Evolutionary conservation across 2,888 invertebrate species (phyloP).

Genomic region (Hetaerina titia): DNA sequence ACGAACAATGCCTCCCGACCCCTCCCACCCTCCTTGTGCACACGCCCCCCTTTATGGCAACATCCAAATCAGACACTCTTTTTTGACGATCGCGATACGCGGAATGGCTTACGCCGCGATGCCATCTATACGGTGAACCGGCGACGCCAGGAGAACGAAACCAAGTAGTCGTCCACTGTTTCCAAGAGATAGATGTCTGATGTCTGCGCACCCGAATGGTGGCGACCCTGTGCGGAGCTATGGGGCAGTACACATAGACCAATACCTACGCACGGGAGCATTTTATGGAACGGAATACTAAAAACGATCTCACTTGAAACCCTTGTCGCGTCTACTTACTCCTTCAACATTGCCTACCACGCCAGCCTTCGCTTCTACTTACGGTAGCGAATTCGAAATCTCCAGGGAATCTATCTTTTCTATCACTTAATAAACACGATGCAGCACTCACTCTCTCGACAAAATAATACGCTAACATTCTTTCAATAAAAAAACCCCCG

Average conservation of each 20-base stretch:
- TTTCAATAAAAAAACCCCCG: too few relatives aligned
- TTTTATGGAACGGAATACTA: too few relatives aligned
- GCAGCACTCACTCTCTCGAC: too few relatives aligned
- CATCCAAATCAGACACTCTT: slow-evolving; percentile 11
- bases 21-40: background rate
- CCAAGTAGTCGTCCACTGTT: background rate
- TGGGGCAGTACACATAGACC: background rate
- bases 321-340: too few relatives aligned
- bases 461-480: too few relatives aligned
- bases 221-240: background rate
- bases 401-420: too few relatives aligned
- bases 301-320: too few relatives aligned
- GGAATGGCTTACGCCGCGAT: background rate
- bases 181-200: background rate
- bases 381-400: too few relatives aligned
- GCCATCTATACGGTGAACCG: background rate
- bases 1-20: background rate
- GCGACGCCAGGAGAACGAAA: background rate
- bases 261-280: too few relatives aligned
- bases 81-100: background rate
- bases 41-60: background rate
- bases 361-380: too few relatives aligned
- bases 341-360: too few relatives aligned
- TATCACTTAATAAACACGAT: too few relatives aligned
- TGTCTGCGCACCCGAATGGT: background rate